Base-by-base conservation (phyloP, 2,113 vertebrate genomes). In the Apus apus region DNA sequence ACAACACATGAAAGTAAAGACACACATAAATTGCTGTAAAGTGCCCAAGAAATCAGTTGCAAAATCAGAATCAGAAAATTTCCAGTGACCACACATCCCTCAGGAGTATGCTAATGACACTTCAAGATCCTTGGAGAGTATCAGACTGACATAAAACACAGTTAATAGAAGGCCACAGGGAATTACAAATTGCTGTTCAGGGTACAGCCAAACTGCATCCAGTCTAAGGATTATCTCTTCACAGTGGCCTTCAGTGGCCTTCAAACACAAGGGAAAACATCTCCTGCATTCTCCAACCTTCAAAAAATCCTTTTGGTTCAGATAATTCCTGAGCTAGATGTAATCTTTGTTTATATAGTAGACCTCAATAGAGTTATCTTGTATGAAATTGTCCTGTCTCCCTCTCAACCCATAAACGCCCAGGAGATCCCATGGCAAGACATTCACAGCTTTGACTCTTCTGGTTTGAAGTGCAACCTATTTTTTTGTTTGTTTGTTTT, bases 221-320 rank as follows among this genome's bases (percentile, higher is more conserved):
- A 58, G 4, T 40, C 26, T 62, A 45, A 20, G 17, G 27, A 26
- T 45, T 3, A 9, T 19, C 10, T 74, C 32, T 70, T 46, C 27
- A 26, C 12, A 51, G 32, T 15, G 11, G 10, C 8, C 7, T 19
- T 61, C 58, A 58, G 15, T 25, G 6, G 38, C 21, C 26, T 78
- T 82, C n/a, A 38, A 57, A 58, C 14, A 62, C 23, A 58, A 58
- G 30, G 6, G 21, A 67, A 57, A 68, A 34, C 3, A 15, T 61
- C 13, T 15, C 13, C 0, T 2, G 4, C 32, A 8, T 17, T 54
- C 8, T 32, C n/a, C 36, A 34, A 62, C 0, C 2, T 72, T 43
- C 21, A 8, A 19, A 48, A 82, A n/a, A 13, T 16, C 16, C 3
- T 16, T 71, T n/a, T 2, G 2, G 2, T 34, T 68, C 38, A 38